Percentiles rank a stretch among this genome's conserved stretches.
These are phyloP conservation scores for Euphydryas editha DNA, from an alignment of 2,888 invertebrate genomes.

Conservation along the genomic window DNA sequence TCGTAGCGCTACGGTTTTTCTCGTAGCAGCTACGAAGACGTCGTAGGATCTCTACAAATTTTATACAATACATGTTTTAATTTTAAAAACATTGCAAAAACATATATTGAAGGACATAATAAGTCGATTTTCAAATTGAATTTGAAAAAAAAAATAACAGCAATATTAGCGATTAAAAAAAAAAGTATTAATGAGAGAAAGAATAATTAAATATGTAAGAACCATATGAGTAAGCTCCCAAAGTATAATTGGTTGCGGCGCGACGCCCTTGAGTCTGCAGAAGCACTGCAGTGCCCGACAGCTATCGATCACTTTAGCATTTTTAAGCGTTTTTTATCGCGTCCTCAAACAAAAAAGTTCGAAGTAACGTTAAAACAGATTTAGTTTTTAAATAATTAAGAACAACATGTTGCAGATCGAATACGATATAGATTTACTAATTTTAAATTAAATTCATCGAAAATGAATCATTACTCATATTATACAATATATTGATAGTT, in stretches of 20 bases:
- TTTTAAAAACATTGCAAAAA: background rate
- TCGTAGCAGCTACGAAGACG: conserved; percentile 3
- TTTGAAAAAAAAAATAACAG: background rate
- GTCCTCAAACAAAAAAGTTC: conserved; percentile 19
- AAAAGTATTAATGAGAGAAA: background rate
- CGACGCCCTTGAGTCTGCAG: conserved; percentile 64
- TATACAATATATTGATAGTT: no score
- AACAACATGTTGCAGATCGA: background rate
- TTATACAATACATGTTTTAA: background rate
- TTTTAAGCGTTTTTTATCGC: conserved; percentile 26
- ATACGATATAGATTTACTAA: background rate
- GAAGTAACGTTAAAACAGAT: background rate
- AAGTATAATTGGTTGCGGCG: conserved; percentile 42
- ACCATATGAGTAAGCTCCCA: conserved; percentile 12
- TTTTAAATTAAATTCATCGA: no score
- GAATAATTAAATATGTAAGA: conserved; percentile 15
- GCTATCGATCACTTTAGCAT: conserved; percentile 41
- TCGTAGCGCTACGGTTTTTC: conserved; percentile 12
- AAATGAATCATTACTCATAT: no score
- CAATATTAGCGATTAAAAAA: background rate
- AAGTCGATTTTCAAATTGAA: no score
- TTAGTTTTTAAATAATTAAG: background rate
- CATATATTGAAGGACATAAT: no score
- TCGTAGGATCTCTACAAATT: background rate
- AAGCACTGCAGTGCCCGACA: conserved; percentile 57